These are phyloP conservation scores for Chrysemys picta DNA, from an alignment of 2,113 vertebrate species.

Conservation along the genomic window DNA sequence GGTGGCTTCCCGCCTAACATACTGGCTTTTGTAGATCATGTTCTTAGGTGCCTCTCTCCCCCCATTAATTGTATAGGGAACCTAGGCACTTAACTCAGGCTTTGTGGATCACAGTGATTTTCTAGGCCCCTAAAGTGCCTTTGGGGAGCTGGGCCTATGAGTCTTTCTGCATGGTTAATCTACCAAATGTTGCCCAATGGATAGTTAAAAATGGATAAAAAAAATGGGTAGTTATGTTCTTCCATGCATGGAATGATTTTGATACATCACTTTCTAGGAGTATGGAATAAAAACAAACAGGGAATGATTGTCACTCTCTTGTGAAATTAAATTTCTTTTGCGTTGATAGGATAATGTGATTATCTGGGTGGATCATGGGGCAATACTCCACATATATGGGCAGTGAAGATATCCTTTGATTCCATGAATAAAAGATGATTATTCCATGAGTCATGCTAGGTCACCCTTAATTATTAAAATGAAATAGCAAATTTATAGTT, in stretches of 20 bases:
- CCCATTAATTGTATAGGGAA: not conserved
- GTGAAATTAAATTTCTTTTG: slow-evolving; percentile 54
- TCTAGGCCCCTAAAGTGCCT: not conserved
- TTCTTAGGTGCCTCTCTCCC: not conserved
- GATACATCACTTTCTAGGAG: slow-evolving; percentile 13
- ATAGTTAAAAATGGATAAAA: slow-evolving; percentile 19
- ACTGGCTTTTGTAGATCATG: not conserved
- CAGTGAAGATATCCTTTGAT: slow-evolving; percentile 14
- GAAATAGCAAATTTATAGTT: slow-evolving; percentile 42
- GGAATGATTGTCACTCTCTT: slow-evolving; percentile 44
- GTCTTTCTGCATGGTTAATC: slow-evolving; percentile 33
- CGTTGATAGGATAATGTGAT: slow-evolving; percentile 30
- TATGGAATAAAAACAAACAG: not conserved
- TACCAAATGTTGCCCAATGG: slow-evolving; percentile 41
- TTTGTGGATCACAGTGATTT: not conserved
- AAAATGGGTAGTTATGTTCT: not conserved
- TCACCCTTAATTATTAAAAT: slow-evolving; percentile 36
- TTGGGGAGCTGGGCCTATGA: not conserved
- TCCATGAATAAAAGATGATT: not conserved
- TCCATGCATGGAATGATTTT: slow-evolving; percentile 33
- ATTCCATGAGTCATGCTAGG: not conserved
- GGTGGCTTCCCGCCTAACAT: not conserved
- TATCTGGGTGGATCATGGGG: slow-evolving; percentile 41
- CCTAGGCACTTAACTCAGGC: not conserved
- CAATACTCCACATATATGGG: not conserved